A percentile compares a stretch with the other conserved stretches of the same genome.
Evolutionary conservation across 1,140 invertebrate genomes (phyloP).

Genomic region (Drosophila mauritiana): DNA sequence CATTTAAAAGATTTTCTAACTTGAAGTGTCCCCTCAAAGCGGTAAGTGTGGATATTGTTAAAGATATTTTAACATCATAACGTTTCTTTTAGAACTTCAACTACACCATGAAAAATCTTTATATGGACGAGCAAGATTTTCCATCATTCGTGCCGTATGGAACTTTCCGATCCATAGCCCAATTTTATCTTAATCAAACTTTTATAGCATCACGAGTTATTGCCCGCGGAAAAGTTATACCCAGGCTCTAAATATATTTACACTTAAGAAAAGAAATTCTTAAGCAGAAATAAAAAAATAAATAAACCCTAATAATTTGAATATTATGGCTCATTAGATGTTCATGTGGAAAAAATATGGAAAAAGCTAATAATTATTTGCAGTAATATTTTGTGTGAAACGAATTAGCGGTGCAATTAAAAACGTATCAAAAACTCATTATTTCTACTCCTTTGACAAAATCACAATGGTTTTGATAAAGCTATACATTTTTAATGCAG

Average conservation of each 20-base stretch:
- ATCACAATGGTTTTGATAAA: background rate
- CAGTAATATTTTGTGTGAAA: too few relatives aligned
- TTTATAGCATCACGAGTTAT: background rate
- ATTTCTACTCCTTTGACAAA: background rate
- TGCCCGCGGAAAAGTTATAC: background rate
- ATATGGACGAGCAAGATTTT: conserved; percentile 40
- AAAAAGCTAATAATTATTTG: background rate
- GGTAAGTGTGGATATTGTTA: conserved; percentile 11
- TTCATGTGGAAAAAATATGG: background rate
- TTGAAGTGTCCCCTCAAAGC: conserved; percentile 45
- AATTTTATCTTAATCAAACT: conserved; percentile 32
- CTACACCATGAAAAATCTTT: conserved; percentile 29
- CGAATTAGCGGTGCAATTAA: background rate
- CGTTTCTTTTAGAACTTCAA: conserved; percentile 14
- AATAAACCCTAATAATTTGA: too few relatives aligned
- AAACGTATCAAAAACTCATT: conserved; percentile 5
- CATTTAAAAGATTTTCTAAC: conserved; percentile 17
- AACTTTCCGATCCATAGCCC: conserved; percentile 1
- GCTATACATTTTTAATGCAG: background rate
- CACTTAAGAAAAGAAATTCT: background rate
- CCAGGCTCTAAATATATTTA: background rate
- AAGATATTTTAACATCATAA: background rate
- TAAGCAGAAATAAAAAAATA: background rate
- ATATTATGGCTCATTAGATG: background rate
- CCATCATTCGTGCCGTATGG: conserved; percentile 39